Percentiles rank a stretch among this genome's conserved stretches.
Conservation (phyloP, 2,888 invertebrate species). For the Linnaemya tessellans region DNA sequence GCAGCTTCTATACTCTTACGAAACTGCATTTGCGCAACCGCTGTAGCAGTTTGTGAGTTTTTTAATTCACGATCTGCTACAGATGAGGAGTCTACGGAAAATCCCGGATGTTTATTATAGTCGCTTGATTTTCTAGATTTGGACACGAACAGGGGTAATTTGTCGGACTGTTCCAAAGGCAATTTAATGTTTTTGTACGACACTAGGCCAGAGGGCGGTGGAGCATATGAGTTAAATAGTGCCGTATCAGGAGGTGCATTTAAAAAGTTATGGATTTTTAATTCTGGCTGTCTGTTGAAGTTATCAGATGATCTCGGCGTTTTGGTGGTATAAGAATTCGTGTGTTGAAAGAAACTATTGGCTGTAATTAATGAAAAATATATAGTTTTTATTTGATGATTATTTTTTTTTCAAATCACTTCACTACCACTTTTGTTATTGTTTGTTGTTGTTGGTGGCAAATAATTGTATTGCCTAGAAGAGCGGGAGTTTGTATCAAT, state of each 20-base stretch:
- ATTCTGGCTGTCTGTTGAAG: conserved; percentile 55
- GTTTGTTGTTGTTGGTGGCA: conserved; percentile 49
- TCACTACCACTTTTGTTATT: conserved; percentile 46
- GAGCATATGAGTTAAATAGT: conserved; percentile 73
- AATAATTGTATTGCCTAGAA: conserved; percentile 50
- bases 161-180: conserved; percentile 48
- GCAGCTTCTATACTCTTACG: conserved; percentile 74
- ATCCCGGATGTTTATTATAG: conserved; percentile 52
- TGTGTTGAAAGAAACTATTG: conserved; percentile 31
- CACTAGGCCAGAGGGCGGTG: conserved; percentile 74
- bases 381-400: not conserved
- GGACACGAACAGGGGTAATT: conserved; percentile 71
- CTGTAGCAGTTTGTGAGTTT: conserved; percentile 50
- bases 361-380: conserved; percentile 29
- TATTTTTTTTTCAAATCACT: not conserved
- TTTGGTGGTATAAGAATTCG: conserved; percentile 45
- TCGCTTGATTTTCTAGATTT: conserved; percentile 69
- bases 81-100: conserved; percentile 2
- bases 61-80: conserved; percentile 25
- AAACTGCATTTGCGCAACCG: conserved; percentile 67
- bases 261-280: conserved; percentile 22
- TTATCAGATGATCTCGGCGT: conserved; percentile 32
- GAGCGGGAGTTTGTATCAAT: conserved; percentile 39
- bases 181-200: conserved; percentile 63
- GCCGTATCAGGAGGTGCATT: not conserved